Base-by-base conservation (phyloP, 2,113 vertebrate species). In the Bujurquina vittata region DNA sequence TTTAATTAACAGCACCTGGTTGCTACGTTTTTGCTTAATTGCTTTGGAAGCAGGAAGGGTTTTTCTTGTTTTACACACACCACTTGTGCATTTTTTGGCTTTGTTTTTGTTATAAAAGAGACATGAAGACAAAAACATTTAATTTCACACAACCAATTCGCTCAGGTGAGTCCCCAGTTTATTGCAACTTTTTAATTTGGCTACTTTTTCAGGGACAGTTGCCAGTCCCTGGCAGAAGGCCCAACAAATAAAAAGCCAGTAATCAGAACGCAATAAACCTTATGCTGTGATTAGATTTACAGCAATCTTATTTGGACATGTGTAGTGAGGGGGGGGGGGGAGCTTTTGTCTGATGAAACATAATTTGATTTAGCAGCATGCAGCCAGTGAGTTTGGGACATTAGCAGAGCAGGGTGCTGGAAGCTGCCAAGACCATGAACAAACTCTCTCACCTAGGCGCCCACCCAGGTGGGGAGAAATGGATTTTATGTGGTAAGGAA, bases 361-460 rank as follows among this genome's bases (percentile, higher is more conserved):
- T 90, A 91, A 94, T 92, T 94, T 89, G 89, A 92, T 93, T 92
- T 92, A 77, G 58, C 83, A 79, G 91, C 86, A 37, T 88, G 89
- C 76, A 90, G 84, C 83, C 84, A 26, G 73, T 62, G 87, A 87
- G 89, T 81, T 79, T 29, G 31, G 77, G 85, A 84, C 85, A 82
- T 89, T 63, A 86, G 72, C 43, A 81, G 82, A 82, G 69, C 78
- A 56, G 86, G 80, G 20, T 59, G 49, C 65, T 79, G 76, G 74
- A 89, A 84, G 86, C 79, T 86, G 90, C 90, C 86, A 80, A 87
- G 73, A 83, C 49, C 74, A 31, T 0, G 26, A 81, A 52, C 56
- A 63, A 52, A 54, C 77, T 57, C 75, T 61, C 76, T 82, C 80
- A 75, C 63, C 59, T 81, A 84, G 81, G 83, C 40, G 49, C 83